Evolutionary conservation across 2,888 invertebrate species (phyloP).

Genomic region (Hypsopygia costalis): DNA sequence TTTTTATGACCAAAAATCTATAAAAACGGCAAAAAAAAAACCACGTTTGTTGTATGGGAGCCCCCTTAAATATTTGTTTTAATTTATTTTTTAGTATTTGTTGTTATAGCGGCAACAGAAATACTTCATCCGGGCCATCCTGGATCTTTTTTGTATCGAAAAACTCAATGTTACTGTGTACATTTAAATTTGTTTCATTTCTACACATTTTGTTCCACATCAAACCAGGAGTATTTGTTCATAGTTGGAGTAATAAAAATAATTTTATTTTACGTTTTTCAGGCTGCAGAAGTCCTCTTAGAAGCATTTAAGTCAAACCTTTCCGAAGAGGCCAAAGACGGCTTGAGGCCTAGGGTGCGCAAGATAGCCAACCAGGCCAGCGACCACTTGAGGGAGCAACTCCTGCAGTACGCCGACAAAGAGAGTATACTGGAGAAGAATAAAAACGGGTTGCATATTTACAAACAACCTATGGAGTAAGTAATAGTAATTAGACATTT

Average conservation of each 20-base stretch:
- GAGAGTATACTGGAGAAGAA: conserved; percentile 43
- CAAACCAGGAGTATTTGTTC: too few relatives aligned
- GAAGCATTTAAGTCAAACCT: conserved; percentile 55
- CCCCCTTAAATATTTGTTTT: too few relatives aligned
- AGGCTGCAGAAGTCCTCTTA: conserved; percentile 70
- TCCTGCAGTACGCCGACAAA: conserved; percentile 30
- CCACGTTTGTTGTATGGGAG: too few relatives aligned
- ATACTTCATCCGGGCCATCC: too few relatives aligned
- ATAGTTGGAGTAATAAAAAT: background rate
- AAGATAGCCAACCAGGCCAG: conserved; percentile 49
- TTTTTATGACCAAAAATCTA: too few relatives aligned
- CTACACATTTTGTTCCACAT: too few relatives aligned
- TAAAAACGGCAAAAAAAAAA: too few relatives aligned
- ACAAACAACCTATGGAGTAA: conserved; percentile 66
- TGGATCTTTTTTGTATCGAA: too few relatives aligned
- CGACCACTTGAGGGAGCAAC: conserved; percentile 25
- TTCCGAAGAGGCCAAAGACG: conserved; percentile 46
- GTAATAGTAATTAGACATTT: conserved; percentile 21
- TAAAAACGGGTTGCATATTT: conserved; percentile 48
- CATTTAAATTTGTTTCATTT: too few relatives aligned
- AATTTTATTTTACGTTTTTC: conserved; percentile 14
- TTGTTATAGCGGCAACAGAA: too few relatives aligned
- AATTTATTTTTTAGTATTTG: too few relatives aligned
- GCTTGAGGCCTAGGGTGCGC: conserved; percentile 52
- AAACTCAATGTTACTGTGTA: too few relatives aligned